A percentile compares a stretch with the other conserved stretches of the same genome.
These are phyloP conservation scores for Rutpela maculata DNA, from an alignment of 2,888 invertebrate genomes.

Conservation along the genomic window DNA sequence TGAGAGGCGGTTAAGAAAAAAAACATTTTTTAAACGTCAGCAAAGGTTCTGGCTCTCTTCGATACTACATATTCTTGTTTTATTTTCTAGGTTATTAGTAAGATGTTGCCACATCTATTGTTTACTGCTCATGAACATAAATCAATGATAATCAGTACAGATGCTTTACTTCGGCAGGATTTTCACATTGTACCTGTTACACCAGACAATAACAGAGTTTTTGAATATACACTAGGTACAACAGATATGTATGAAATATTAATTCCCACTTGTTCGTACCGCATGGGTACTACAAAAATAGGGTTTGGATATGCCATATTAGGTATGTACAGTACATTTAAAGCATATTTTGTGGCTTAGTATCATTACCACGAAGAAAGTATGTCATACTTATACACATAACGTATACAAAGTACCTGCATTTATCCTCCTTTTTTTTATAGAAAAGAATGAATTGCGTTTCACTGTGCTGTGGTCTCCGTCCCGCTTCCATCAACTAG, in stretches of 20 bases:
- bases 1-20: too few species aligned
- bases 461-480: constrained; percentile 90
- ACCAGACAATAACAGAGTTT: constrained; percentile 70
- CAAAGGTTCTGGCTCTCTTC: too few species aligned
- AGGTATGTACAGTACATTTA: constrained; percentile 75
- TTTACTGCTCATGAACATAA: constrained; percentile 84
- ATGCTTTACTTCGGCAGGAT: constrained; percentile 66
- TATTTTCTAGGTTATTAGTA: constrained; percentile 76
- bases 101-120: constrained; percentile 81
- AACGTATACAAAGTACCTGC: background rate
- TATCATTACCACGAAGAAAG: background rate
- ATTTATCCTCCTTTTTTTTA: constrained; percentile 65
- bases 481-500: constrained; percentile 80
- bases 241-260: constrained; percentile 83
- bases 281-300: constrained; percentile 93
- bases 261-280: constrained; percentile 96
- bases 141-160: constrained; percentile 77
- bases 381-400: constrained; percentile 12
- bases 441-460: constrained; percentile 79
- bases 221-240: constrained; percentile 73
- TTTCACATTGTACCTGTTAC: constrained; percentile 67
- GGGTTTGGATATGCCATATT: constrained; percentile 91
- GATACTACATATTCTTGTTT: background rate
- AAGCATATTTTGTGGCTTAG: background rate
- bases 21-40: background rate